Evolutionary conservation across 2,797 vertebrate species (phyloP), one percentile per base, ranked within the genome.

Genomic region (Poecilia gillii): DNA sequence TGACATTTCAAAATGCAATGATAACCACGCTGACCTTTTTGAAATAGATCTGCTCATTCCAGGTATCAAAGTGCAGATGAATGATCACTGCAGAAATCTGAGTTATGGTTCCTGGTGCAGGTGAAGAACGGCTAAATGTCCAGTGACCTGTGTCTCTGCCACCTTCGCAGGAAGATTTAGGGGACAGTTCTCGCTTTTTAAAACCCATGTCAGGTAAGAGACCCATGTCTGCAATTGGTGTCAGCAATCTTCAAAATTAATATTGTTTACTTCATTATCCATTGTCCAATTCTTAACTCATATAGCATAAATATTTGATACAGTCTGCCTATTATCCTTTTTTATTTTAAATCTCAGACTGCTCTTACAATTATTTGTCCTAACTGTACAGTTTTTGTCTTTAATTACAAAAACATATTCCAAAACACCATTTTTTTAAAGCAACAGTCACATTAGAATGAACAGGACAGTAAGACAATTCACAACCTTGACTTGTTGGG

Each of bases 41-140:
- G 43, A 51, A 49, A 33, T 53, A 36, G 46, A 73, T 73, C 47
- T 39, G 18, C 72, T 73, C 47, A 73, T 51, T 51, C 47, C 72
- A 49, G 12, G 31, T 73, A 51, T 73, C 31, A 51, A 23, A 73
- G 47, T 73, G 47, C 72, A 53, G 49, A 73, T 73, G 46, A 51
- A 53, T 73, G 43, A 51, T 51, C 47, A 2, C 47, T 33, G 72
- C 72, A 53, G 68, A 71, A 25, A 28, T 45, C n/a, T 71, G 68
- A 45, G 25, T 45, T 45, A 71, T 71, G 68, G 68, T 45, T 45
- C 23, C 14, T 20, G 28, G 41, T 71, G 25, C 68, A 45, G 68
- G 39, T 43, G 68, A n/a, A 71, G 68, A 36, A 71, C 41, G 25
- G 14, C 41, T 71, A 71, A 71, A 71, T 71, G 41, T 45, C 41